phyloP scores from a whole-genome alignment of 2,113 vertebrate species.

The Hylia prasina region DNA sequence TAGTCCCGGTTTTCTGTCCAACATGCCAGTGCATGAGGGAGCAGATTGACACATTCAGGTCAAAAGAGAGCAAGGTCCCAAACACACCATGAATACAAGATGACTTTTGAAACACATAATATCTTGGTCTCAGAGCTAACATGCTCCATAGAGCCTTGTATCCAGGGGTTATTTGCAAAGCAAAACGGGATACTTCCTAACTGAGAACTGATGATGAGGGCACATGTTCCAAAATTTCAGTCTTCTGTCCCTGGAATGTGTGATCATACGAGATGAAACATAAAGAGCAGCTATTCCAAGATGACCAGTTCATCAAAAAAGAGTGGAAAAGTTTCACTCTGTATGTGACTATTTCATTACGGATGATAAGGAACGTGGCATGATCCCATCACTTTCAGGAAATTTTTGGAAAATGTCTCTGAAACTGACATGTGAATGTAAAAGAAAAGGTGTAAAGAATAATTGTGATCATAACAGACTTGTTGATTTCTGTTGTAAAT shows the following conservation, averaged over 20 bases:
- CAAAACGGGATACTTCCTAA: not conserved
- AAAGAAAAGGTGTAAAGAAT: not conserved
- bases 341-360: not conserved
- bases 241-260: not conserved
- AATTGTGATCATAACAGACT: not conserved
- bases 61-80: not conserved
- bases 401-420: not conserved
- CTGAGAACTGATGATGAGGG: not conserved
- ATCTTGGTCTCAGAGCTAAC: not conserved
- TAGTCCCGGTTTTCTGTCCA: not conserved
- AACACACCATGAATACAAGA: not conserved
- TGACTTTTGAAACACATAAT: not conserved
- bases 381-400: not conserved
- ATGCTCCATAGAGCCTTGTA: accelerated
- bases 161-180: not conserved
- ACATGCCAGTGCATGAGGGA: not conserved
- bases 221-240: not conserved
- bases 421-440: not conserved
- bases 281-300: not conserved
- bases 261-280: not conserved
- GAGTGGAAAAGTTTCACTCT: not conserved
- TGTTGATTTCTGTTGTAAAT: not conserved
- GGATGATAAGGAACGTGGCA: not conserved
- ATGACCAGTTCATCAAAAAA: not conserved
- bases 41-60: not conserved